Conservation (phyloP, 1,140 invertebrate genomes). For the Dinothrombium tinctorium region DNA sequence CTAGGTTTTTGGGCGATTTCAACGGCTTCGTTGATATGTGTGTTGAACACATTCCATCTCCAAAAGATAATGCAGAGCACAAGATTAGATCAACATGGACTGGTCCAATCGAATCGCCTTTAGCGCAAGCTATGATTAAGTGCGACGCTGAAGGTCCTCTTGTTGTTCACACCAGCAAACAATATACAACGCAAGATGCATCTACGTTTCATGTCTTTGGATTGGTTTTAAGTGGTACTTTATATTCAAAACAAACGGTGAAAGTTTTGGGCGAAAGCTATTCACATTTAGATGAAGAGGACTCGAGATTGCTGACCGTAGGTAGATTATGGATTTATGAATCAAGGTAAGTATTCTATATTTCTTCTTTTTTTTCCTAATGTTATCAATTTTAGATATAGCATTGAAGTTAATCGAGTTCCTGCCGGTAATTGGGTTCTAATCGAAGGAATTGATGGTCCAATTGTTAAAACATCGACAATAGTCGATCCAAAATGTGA, state of each 20-base stretch:
- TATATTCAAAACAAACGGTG: conserved; percentile 77
- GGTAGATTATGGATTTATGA: conserved; percentile 93
- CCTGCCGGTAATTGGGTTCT: conserved; percentile 97
- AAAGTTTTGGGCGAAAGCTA: conserved; percentile 93
- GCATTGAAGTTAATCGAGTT: conserved; percentile 81
- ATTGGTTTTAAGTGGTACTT: conserved; percentile 79
- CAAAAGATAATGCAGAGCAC: conserved; percentile 52
- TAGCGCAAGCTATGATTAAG: conserved; percentile 63
- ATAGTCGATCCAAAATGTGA: conserved; percentile 49
- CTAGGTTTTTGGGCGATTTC: conserved; percentile 81
- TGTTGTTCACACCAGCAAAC: conserved; percentile 93
- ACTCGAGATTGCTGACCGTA: conserved; percentile 74
- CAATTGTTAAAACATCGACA: conserved; percentile 94
- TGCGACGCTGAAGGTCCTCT: conserved; percentile 72
- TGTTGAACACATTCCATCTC: conserved; percentile 75
- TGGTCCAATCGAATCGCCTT: conserved; percentile 48
- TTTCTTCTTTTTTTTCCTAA: too few species aligned
- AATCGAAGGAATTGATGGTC: conserved; percentile 94
- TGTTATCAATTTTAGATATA: too few species aligned
- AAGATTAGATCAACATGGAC: conserved; percentile 88
- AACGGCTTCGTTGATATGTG: conserved; percentile 85
- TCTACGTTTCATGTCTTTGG: conserved; percentile 86
- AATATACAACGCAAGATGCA: conserved; percentile 97
- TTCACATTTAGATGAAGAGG: conserved; percentile 88
- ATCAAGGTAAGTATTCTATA: too few species aligned